Conservation (phyloP, 1,140 invertebrate genomes). For the Stenopsyche tienmushanensis region DNA sequence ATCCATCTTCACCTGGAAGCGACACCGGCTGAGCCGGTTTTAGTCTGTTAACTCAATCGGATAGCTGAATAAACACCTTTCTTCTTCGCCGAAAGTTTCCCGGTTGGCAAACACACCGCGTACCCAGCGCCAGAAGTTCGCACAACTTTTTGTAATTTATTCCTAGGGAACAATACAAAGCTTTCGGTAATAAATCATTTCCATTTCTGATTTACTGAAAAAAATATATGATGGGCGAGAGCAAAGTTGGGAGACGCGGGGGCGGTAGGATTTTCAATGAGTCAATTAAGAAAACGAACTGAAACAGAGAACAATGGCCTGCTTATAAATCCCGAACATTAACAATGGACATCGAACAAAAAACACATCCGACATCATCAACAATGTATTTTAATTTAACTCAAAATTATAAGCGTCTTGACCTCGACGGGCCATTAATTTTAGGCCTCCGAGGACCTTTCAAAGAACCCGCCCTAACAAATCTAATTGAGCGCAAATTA, state of each 20-base stretch:
- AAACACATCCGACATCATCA: too few species aligned
- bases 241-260: not conserved
- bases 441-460: too few species aligned
- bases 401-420: too few species aligned
- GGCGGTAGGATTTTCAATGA: conserved; percentile 4
- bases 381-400: too few species aligned
- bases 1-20: too few species aligned
- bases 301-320: not conserved
- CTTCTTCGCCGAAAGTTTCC: not conserved
- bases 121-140: conserved; percentile 13
- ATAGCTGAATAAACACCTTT: not conserved
- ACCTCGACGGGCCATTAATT: too few species aligned
- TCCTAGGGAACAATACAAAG: conserved; percentile 18
- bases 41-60: not conserved
- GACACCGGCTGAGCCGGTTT: not conserved
- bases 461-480: too few species aligned
- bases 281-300: conserved; percentile 17
- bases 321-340: too few species aligned
- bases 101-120: conserved; percentile 12
- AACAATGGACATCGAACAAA: too few species aligned
- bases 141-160: conserved; percentile 25
- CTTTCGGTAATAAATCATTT: conserved; percentile 26
- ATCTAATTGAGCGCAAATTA: too few species aligned
- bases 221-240: not conserved
- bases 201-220: conserved; percentile 22